Conservation (phyloP, 2,888 invertebrate species). For the Protophormia terraenovae region DNA sequence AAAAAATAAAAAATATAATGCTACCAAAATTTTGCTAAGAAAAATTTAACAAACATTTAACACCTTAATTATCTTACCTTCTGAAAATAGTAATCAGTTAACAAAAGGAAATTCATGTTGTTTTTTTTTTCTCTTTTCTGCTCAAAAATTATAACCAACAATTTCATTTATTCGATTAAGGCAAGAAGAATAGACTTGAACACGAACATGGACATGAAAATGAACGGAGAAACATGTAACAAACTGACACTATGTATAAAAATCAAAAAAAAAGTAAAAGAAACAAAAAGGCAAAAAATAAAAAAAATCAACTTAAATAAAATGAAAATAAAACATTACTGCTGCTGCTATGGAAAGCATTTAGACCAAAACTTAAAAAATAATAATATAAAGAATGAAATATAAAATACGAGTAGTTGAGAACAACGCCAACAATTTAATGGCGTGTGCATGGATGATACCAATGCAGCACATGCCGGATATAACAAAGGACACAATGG, state of each 20-base stretch:
- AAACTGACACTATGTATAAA: background rate
- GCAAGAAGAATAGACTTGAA: conserved; percentile 21
- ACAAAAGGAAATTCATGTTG: conserved; percentile 47
- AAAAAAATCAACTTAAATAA: conserved; percentile 15
- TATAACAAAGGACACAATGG: conserved; percentile 62
- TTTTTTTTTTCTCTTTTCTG: background rate
- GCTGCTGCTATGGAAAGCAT: conserved; percentile 60
- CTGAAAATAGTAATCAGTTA: background rate
- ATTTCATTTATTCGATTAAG: conserved; percentile 32
- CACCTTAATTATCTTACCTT: conserved; percentile 25
- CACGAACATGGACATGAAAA: conserved; percentile 18
- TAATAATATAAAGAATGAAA: background rate
- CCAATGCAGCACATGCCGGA: conserved; percentile 67
- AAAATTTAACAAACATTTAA: background rate
- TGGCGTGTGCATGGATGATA: conserved; percentile 64
- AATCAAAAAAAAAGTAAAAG: background rate
- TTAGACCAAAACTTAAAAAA: conserved; percentile 37
- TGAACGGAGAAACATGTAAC: conserved; percentile 8
- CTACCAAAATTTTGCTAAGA: background rate
- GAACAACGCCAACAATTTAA: conserved; percentile 65
- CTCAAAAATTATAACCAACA: conserved; percentile 22
- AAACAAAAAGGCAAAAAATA: background rate
- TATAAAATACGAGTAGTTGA: conserved; percentile 51
- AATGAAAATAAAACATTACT: conserved; percentile 54
- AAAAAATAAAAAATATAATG: background rate